These are phyloP conservation scores for Dreissena rostriformis DNA, from an alignment of 1,140 invertebrate genomes.

Conservation along the genomic window DNA sequence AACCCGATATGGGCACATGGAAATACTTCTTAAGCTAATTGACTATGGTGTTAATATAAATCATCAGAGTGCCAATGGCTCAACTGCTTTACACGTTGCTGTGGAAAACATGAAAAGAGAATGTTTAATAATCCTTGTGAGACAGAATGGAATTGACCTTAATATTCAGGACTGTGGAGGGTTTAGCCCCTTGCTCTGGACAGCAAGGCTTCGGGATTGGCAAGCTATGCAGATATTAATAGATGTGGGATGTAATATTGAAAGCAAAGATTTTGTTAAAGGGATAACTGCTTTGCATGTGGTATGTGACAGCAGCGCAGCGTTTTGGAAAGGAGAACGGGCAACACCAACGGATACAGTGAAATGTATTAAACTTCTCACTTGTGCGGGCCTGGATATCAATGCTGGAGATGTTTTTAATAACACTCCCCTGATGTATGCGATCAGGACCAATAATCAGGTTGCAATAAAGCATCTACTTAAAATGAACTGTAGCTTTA, in stretches of 20 bases:
- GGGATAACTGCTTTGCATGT: slow-evolving; percentile 26
- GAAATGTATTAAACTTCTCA: slow-evolving; percentile 33
- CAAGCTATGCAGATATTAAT: slow-evolving; percentile 36
- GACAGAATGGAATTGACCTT: slow-evolving; percentile 29
- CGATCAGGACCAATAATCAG: slow-evolving; percentile 28
- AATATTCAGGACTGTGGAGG: slow-evolving; percentile 49
- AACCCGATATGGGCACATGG: slow-evolving; percentile 39
- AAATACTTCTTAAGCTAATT: slow-evolving; percentile 35
- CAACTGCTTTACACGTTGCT: slow-evolving; percentile 48
- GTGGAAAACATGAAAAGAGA: slow-evolving; percentile 42
- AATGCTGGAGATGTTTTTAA: slow-evolving; percentile 41
- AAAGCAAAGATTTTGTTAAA: slow-evolving; percentile 29
- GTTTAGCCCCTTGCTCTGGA: slow-evolving; percentile 29
- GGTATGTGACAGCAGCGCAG: slow-evolving; percentile 17
- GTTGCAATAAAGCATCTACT: slow-evolving; percentile 34
- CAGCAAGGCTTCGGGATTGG: slow-evolving; percentile 29
- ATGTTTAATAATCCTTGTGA: slow-evolving; percentile 11
- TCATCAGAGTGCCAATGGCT: slow-evolving; percentile 46
- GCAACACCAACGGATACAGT: slow-evolving; percentile 10
- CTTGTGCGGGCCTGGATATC: slow-evolving; percentile 21
- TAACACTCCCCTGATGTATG: slow-evolving; percentile 42
- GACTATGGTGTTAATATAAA: slow-evolving; percentile 33
- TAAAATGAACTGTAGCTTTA: slow-evolving; percentile 26
- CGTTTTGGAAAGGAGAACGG: slow-evolving; percentile 38
- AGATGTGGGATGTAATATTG: slow-evolving; percentile 38